Percentiles rank a stretch among this genome's conserved stretches.
Conservation (phyloP, 2,888 invertebrate species). For the Stenodera caucasica region DNA sequence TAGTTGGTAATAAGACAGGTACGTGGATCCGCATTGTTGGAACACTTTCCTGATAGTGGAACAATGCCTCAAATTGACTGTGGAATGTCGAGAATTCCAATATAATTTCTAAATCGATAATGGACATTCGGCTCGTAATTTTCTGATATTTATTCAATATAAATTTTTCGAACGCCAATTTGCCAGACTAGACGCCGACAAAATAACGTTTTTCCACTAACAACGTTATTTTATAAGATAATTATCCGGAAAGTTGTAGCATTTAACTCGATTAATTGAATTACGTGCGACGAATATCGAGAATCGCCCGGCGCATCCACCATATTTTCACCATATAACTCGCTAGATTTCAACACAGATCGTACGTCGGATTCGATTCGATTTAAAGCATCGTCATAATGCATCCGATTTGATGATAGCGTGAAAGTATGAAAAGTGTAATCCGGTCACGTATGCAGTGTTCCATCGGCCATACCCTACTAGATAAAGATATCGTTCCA, state of each 20-base stretch:
- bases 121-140: slow-evolving; percentile 10
- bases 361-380: neutral
- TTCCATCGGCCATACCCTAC: slow-evolving; percentile 39
- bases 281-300: neutral
- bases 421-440: slow-evolving; percentile 36
- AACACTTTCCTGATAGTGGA: slow-evolving; percentile 36
- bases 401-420: slow-evolving; percentile 3
- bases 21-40: slow-evolving; percentile 35
- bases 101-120: slow-evolving; percentile 38
- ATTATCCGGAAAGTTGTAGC: neutral
- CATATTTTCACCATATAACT: neutral
- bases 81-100: slow-evolving; percentile 43
- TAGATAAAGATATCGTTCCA: slow-evolving; percentile 48
- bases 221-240: neutral
- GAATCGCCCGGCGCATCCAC: slow-evolving; percentile 5
- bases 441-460: slow-evolving; percentile 48
- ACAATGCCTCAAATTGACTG: slow-evolving; percentile 42
- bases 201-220: neutral
- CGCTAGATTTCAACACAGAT: no score
- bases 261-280: neutral
- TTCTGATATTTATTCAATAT: slow-evolving; percentile 17
- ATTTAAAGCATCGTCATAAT: neutral
- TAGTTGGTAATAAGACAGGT: slow-evolving; percentile 30
- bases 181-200: neutral
- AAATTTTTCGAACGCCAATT: neutral